Conservation (phyloP, 2,797 vertebrate genomes). For the Lemur catta region DNA sequence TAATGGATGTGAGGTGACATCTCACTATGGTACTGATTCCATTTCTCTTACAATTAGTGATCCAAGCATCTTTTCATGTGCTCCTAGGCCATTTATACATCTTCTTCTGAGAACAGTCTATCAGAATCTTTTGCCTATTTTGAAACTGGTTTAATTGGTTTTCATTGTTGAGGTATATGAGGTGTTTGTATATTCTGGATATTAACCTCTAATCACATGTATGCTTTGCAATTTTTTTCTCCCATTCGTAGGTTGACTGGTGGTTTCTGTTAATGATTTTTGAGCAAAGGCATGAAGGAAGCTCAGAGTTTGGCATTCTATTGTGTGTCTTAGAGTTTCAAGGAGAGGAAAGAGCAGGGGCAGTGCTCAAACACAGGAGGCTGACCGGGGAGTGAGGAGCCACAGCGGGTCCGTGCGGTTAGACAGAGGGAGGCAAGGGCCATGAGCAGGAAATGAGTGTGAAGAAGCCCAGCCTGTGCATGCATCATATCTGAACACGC, state of each 20-base stretch:
- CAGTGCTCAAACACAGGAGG: too few species aligned
- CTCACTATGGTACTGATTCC: background rate
- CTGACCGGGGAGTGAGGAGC: too few species aligned
- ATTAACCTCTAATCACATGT: too few species aligned
- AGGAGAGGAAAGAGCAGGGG: too few species aligned
- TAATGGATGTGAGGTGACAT: background rate
- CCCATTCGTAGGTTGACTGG: background rate
- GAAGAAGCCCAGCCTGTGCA: too few species aligned
- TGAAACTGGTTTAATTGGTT: background rate
- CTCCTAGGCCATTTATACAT: background rate
- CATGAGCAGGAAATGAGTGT: too few species aligned
- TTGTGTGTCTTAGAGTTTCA: too few species aligned
- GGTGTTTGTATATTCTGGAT: background rate
- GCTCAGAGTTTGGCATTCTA: background rate
- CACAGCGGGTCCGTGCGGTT: too few species aligned
- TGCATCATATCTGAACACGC: accelerated
- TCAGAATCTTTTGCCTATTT: background rate
- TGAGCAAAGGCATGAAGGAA: background rate
- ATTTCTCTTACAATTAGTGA: background rate
- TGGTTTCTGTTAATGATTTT: background rate
- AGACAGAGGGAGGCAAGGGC: too few species aligned
- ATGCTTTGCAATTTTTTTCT: background rate
- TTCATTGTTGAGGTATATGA: background rate
- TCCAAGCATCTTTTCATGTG: background rate
- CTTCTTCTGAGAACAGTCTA: background rate